Base-by-base conservation (phyloP, 2,113 vertebrate species). In the Trichomycterus rosablanca region DNA sequence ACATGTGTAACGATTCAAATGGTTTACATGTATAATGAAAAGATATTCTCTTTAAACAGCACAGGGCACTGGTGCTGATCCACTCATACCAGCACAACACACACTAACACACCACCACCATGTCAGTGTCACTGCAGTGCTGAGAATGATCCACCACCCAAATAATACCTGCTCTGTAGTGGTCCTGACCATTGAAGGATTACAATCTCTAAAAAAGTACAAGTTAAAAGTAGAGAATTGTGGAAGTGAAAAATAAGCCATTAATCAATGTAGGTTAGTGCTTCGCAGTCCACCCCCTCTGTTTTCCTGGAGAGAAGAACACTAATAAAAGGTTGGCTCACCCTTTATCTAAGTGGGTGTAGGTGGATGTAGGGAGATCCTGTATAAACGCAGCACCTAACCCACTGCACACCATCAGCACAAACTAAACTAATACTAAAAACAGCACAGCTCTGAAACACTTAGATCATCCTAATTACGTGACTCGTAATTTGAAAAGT, bases 211-310 rank as follows among this genome's bases (percentile, higher is more conserved):
- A 49, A 57, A 54, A 32, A 75, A 77, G 49, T 32, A 16, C 34
- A 73, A 72, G 61, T 70, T 74, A 42, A 23, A 42, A 42, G 2
- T 40, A 14, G 18, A 56, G 81, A 42, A 80, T 78, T 72, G 76
- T 81, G 81, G 71, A 83, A 83, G 76, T 76, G 79, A 72, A 78
- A 66, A 71, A 81, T 69, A 72, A 76, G 77, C 78, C 77, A 83
- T 84, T 84, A 86, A 86, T 85, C 80, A 86, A 78, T 85, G 83
- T 48, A 73, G 67, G 77, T 80, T 67, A 23, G 57, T 60, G 54
- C 55, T 61, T 60, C 57, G 37, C 55, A 40, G 57, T 52, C 63
- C 59, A 8, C 72, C 66, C 67, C 16, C 76, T 77, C 77, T 63
- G 74, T 56, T 35, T 19, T 53, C 18, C 3, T 14, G 7, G 7